Base-by-base conservation (phyloP, 1,140 invertebrate genomes). In the Ceratina japonica region DNA sequence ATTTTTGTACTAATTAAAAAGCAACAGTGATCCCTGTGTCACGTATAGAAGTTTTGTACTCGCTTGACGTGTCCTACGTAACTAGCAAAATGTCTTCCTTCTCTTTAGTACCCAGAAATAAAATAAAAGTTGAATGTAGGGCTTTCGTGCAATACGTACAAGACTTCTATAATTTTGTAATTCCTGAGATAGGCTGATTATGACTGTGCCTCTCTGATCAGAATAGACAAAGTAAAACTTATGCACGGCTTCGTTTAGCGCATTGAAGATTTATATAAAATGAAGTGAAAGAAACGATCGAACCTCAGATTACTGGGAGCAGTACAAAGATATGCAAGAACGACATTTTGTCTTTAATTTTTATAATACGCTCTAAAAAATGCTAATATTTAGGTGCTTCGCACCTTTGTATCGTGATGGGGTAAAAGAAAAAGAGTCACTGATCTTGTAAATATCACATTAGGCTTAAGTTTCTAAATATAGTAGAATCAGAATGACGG, bases 341-440 rank as follows among this genome's bases (percentile, higher is more conserved):
- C 71, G 88, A 90, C 89, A 90, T 84, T 91, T 91, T 88, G 88
- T 89, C 89, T 79, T 83, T 90, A 89, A 87, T 89, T 90, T 91
- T 91, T 91, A 91, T 90, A 90, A 83, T 78, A 85, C 58, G 80
- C 83, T 66, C 69, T 81, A 66, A 73, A 83, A 82, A 78, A 80
- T 77, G 79, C 68, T 82, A 86, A 81, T 85, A 69, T 80, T 74
- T 74, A 44, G 75, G 80, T 86, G 86, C 85, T 16, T 85, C 79
- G 85, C 86, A 85, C 80, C 80, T 80, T 83, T 82, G 63, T 82
- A 84, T 85, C 68, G 86, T 69, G 82, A 82, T 59, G 56, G 75
- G 79, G 82, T 81, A 59, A 61, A 65, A 66, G 37, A 22, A 10
- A n/a, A 75, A 73, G 71, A 88, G 82, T 84, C 65, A 89, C 51